Evolutionary conservation across 1,140 invertebrate genomes (phyloP).

Genomic region (Anastrepha ludens): DNA sequence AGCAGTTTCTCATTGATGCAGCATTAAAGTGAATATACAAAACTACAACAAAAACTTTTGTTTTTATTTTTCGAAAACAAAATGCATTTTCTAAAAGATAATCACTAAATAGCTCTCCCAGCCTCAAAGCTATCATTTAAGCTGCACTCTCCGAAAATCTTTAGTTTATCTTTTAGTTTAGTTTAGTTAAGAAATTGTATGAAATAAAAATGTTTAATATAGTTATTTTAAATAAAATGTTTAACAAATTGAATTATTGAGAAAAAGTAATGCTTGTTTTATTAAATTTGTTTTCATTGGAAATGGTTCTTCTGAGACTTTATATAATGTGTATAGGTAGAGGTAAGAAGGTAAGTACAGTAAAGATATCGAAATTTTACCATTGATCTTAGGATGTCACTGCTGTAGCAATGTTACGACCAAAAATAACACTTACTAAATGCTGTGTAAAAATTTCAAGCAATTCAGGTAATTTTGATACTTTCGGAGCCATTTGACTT

Average conservation of each 20-base stretch:
- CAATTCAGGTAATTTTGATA: no score
- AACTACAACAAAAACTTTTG: background rate
- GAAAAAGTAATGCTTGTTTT: background rate
- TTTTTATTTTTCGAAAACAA: background rate
- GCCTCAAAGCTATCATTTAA: background rate
- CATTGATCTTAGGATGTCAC: no score
- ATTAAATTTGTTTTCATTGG: no score
- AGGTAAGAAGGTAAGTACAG: no score
- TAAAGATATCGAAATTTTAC: no score
- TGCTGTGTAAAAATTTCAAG: no score
- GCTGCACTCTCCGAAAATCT: background rate
- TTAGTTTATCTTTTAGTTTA: background rate
- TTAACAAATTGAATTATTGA: background rate
- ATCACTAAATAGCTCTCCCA: background rate
- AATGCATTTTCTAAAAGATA: background rate
- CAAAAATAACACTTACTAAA: no score
- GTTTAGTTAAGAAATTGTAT: background rate
- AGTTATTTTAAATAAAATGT: conserved; percentile 2
- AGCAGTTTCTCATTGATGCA: background rate
- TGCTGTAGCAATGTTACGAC: no score
- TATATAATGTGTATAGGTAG: no score
- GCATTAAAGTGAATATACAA: background rate
- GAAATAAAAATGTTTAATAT: background rate
- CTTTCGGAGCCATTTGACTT: no score
- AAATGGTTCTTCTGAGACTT: no score